A percentile compares a stretch with the other conserved stretches of the same genome.
Conservation (phyloP, 2,797 vertebrate genomes). For the Crax fasciolata region DNA sequence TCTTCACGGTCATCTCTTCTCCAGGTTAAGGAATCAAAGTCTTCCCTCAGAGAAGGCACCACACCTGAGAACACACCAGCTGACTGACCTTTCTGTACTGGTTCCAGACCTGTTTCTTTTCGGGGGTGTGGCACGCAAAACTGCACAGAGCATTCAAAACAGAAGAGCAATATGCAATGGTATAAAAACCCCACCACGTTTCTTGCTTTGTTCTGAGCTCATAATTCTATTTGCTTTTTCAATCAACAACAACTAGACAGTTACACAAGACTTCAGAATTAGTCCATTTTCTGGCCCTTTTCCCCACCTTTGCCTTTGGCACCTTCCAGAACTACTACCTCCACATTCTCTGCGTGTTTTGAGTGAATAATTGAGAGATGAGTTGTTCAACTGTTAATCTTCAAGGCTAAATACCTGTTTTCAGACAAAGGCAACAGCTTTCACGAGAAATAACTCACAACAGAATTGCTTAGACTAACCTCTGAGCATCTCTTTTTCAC, state of each 20-base stretch:
- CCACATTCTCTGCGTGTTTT: conserved; percentile 3
- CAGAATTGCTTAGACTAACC: background rate
- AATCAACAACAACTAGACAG: background rate
- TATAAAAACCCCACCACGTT: background rate
- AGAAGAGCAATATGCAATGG: background rate
- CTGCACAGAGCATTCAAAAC: background rate
- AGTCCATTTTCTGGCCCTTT: background rate
- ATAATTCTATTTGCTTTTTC: background rate
- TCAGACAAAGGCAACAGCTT: background rate
- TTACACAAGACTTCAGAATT: conserved; percentile 13
- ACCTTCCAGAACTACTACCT: conserved; percentile 6
- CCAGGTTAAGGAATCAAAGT: background rate
- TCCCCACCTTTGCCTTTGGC: conserved; percentile 25
- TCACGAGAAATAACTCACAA: background rate
- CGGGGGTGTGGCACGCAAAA: background rate
- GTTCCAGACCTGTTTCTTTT: background rate
- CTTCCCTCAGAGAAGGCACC: background rate
- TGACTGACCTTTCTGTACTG: background rate
- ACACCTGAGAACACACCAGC: accelerated
- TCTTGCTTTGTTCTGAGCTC: background rate
- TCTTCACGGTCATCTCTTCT: background rate
- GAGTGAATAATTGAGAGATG: background rate
- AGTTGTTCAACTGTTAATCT: background rate
- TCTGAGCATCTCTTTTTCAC: background rate
- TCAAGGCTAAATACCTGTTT: background rate